These are phyloP conservation scores for Apamea sordens DNA, from an alignment of 2,888 invertebrate genomes.

Conservation along the genomic window DNA sequence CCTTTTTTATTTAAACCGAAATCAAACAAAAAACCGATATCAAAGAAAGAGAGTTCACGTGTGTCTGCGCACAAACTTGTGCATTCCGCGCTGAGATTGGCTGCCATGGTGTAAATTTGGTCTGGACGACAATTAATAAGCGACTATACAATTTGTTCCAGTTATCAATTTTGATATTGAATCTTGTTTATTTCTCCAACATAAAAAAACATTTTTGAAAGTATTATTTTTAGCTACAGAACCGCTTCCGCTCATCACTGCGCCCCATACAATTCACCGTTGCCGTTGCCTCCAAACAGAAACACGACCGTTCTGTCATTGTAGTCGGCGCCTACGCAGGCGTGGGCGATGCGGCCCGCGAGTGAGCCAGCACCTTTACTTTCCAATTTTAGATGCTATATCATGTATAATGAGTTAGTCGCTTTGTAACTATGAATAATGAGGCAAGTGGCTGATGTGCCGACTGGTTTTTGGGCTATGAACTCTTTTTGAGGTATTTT, in stretches of 20 bases:
- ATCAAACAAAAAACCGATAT: too few species aligned
- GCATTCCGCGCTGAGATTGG: too few species aligned
- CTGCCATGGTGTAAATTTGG: too few species aligned
- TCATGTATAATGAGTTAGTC: conserved; percentile 55
- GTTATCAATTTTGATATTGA: background rate
- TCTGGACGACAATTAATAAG: too few species aligned
- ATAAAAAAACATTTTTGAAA: background rate
- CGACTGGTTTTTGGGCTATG: background rate
- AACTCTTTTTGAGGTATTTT: background rate
- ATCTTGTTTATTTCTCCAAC: background rate
- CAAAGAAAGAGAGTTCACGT: too few species aligned
- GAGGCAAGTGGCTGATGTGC: conserved; percentile 27
- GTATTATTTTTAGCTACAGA: background rate
- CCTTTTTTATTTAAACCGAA: too few species aligned
- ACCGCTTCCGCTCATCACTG: conserved; percentile 39
- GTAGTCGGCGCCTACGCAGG: conserved; percentile 76
- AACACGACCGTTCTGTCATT: conserved; percentile 69
- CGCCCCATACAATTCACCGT: conserved; percentile 39
- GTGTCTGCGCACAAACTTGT: too few species aligned
- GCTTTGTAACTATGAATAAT: conserved; percentile 59
- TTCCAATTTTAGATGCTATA: conserved; percentile 81
- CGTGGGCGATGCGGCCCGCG: conserved; percentile 66
- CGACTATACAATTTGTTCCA: background rate
- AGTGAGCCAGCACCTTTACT: conserved; percentile 74
- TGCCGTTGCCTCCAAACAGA: conserved; percentile 61